Conservation (phyloP, 2,113 vertebrate species). For the Plecturocebus donacophilus region DNA sequence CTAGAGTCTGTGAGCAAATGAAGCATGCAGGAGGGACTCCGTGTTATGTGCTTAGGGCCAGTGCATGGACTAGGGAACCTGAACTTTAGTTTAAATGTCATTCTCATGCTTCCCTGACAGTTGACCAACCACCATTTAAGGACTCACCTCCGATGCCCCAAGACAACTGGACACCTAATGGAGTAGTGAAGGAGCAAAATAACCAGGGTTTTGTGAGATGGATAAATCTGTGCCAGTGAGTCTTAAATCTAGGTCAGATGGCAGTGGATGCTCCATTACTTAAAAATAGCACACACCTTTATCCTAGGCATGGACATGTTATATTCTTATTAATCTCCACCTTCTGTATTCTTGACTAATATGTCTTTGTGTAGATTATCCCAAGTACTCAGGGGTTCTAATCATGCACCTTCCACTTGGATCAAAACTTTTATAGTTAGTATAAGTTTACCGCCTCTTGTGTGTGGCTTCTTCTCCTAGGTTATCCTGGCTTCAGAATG, state of each 20-base stretch:
- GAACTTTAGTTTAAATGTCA: background rate
- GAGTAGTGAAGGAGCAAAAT: background rate
- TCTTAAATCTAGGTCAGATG: background rate
- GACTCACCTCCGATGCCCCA: background rate
- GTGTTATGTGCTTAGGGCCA: background rate
- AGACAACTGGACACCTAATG: background rate
- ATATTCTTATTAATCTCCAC: background rate
- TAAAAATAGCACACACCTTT: background rate
- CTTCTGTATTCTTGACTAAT: background rate
- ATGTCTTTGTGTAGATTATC: background rate
- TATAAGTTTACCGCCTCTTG: background rate
- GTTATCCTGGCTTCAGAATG: background rate
- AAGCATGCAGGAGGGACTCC: background rate
- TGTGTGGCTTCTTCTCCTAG: background rate
- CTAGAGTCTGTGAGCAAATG: background rate
- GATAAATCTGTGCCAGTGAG: background rate
- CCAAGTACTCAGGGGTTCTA: background rate
- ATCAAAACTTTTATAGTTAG: background rate
- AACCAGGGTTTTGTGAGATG: background rate
- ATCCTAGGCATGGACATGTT: background rate
- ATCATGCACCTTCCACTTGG: background rate
- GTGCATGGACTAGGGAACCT: background rate
- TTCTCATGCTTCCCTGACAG: background rate
- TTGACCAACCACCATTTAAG: background rate
- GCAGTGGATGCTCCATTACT: background rate